Base-by-base conservation (phyloP, 2,888 invertebrate species). In the Tachina fera region DNA sequence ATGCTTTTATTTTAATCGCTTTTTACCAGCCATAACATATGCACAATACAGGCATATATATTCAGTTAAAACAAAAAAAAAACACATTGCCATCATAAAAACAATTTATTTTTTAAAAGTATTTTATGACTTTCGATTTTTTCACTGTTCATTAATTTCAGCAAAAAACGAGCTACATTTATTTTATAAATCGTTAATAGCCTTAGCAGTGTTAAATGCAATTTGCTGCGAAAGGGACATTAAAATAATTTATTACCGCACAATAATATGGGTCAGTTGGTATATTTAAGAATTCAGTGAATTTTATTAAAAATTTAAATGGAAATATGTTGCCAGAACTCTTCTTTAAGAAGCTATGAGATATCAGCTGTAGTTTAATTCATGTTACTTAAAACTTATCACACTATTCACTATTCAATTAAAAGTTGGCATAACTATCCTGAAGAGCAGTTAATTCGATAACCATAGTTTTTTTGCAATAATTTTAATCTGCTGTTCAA, bases 71-170 rank as follows among this genome's bases (percentile, higher is more conserved):
- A 31, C 31, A 31, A 31, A 19, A 31, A 31, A 19, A 53, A 10
- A 22, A 53, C 14, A 53, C n/a, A 78, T 53, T 16, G 14, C 51
- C 31, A 53, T 22, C 19, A 78, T 78, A 51, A 61, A 70, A 78
- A 51, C n/a, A 78, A 70, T 61, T 61, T 72, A 19, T 56, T 63
- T 56, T 22, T 72, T n/a, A 39, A 65, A 72, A 49, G 56, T 56
- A 72, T 80, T 80, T 80, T 74, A 80, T 60, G 58, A 65, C 65
- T 78, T 53, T 63, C 53, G 31, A n/a, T 51, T 65, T 58, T 81
- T 65, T 63, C 22, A 81, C 67, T 74, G 74, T 58, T 49, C 61
- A 71, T 71, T 81, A 67, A 67, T 67, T 81, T 16, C 13, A 67
- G 31, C 51, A 74, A 74, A 80, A 19, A 71, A 53, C n/a, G 22